Conservation (phyloP, 1,140 invertebrate genomes). For the Drosophila subpulchrella region DNA sequence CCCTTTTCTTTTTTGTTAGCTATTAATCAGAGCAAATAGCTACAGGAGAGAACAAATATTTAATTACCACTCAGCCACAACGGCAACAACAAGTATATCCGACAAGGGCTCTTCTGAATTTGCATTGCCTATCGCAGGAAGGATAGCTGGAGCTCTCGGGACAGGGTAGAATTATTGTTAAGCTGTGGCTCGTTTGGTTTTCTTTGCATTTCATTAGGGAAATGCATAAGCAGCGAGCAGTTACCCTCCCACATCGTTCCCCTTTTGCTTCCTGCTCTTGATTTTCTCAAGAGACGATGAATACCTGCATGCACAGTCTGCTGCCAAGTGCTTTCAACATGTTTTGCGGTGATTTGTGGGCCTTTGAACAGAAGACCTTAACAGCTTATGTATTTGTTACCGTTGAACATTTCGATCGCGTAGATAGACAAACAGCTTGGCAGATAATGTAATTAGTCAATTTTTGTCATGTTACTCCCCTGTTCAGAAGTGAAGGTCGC, state of each 20-base stretch:
- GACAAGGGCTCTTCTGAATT: conserved; percentile 34
- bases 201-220: conserved; percentile 73
- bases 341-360: conserved; percentile 22
- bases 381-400: conserved; percentile 2
- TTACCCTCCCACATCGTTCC: not conserved
- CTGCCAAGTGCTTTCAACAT: conserved; percentile 6
- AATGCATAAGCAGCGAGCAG: conserved; percentile 53
- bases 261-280: not conserved
- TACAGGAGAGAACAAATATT: conserved; percentile 60
- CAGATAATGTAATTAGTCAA: too few species aligned
- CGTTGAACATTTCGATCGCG: conserved; percentile 25
- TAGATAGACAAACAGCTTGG: conserved; percentile 2
- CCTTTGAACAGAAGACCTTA: not conserved
- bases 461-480: too few species aligned
- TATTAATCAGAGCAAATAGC: conserved; percentile 67
- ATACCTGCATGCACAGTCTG: conserved; percentile 18
- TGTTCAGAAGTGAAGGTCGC: too few species aligned
- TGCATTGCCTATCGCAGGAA: conserved; percentile 10
- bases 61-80: conserved; percentile 52
- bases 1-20: conserved; percentile 29
- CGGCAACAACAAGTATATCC: conserved; percentile 7
- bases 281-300: conserved; percentile 33
- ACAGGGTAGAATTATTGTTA: conserved; percentile 8
- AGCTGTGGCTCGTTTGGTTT: conserved; percentile 28
- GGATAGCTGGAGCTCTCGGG: conserved; percentile 27